phyloP scores from a whole-genome alignment of 2,113 vertebrate species.

The Galeopterus variegatus region DNA sequence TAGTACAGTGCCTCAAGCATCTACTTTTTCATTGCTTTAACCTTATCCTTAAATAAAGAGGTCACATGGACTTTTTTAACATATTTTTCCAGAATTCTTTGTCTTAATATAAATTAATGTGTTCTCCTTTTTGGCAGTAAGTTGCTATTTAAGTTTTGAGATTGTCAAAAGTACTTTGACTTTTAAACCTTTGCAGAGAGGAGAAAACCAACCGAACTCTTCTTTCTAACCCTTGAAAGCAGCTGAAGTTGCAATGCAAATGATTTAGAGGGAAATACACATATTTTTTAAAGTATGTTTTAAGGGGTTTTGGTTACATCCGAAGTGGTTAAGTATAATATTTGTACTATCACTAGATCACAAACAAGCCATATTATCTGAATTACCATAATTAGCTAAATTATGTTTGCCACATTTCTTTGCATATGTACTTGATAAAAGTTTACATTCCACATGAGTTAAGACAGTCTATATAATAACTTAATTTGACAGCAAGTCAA shows the following conservation, averaged over 20 bases:
- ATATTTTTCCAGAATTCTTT: neutral
- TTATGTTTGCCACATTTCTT: neutral
- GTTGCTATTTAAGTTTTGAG: conserved; percentile 14
- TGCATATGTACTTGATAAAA: neutral
- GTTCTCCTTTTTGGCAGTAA: neutral
- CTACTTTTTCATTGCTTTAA: conserved; percentile 19
- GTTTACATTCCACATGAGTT: neutral
- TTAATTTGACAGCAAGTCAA: conserved; percentile 19
- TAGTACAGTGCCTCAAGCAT: neutral
- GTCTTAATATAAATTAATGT: neutral
- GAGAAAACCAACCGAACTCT: neutral
- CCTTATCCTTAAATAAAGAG: neutral
- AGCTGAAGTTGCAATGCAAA: neutral
- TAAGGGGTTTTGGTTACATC: neutral
- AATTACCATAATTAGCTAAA: neutral
- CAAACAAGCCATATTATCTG: conserved; percentile 9
- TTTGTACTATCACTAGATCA: neutral
- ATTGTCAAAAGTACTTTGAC: neutral
- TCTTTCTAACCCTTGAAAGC: neutral
- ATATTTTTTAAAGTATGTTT: neutral
- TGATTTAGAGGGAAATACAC: neutral
- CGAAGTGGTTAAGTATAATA: conserved; percentile 9
- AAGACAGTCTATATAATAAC: neutral
- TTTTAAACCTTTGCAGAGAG: neutral
- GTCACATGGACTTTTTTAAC: neutral